Percentiles rank a stretch among this genome's conserved stretches.
Evolutionary conservation across 1,140 invertebrate genomes (phyloP).

Genomic region (Hyles euphorbiae): DNA sequence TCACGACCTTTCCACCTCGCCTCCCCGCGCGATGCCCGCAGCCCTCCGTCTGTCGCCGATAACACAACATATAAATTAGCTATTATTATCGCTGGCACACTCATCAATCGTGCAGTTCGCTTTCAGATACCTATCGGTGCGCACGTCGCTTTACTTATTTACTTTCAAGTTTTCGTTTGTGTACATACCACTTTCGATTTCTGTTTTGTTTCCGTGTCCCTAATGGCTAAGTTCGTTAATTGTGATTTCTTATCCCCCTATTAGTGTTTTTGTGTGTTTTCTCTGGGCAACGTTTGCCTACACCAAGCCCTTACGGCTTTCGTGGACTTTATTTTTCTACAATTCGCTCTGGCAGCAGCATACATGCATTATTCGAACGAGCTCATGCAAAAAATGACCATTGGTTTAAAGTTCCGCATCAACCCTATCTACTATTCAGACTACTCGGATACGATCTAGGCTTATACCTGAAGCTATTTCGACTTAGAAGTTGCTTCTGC

Average conservation of each 20-base stretch:
- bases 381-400: constrained; percentile 73
- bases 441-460: constrained; percentile 77
- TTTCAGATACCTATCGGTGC: constrained; percentile 12
- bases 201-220: constrained; percentile 17
- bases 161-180: constrained; percentile 19
- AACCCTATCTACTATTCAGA: constrained; percentile 80
- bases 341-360: constrained; percentile 52
- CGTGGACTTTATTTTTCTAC: constrained; percentile 30
- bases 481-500: constrained; percentile 41
- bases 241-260: constrained; percentile 63
- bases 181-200: constrained; percentile 10
- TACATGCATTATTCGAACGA: constrained; percentile 66
- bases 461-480: constrained; percentile 40
- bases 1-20: constrained; percentile 43
- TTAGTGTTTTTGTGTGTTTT: constrained; percentile 22
- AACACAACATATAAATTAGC: constrained; percentile 55
- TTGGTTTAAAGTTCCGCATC: constrained; percentile 74
- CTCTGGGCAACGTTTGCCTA: too few relatives aligned
- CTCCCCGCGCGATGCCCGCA: constrained; percentile 30
- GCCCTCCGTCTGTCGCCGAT: constrained; percentile 53
- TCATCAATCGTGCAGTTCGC: constrained; percentile 32
- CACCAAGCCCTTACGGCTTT: background rate
- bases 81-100: constrained; percentile 24
- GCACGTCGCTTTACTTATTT: constrained; percentile 21
- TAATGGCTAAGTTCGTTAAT: constrained; percentile 66